Base-by-base conservation (phyloP, 2,113 vertebrate species). In the Pachycephala philippinensis region DNA sequence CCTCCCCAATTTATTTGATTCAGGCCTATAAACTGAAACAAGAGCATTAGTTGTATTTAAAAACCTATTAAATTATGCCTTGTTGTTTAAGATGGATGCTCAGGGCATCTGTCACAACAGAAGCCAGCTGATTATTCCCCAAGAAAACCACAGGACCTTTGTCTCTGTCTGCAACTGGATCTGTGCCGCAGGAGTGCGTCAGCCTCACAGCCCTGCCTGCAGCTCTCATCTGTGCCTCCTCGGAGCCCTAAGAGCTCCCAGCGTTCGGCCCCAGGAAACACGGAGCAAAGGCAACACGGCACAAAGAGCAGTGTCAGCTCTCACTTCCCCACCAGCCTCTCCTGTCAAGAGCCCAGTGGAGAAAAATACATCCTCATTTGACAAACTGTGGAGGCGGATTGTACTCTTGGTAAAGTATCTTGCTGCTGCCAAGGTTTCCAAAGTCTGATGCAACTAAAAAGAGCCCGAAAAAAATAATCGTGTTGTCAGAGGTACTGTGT, bases 91-190 rank as follows among this genome's bases (percentile, higher is more conserved):
- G 91, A 93, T 11, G 45, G 93, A 87, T 87, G 72, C 60, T 78
- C 72, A 91, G 76, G 94, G 91, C 93, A 95, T 94, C 91, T 96
- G 94, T 18, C 77, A 71, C 84, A 93, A 79, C 74, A 84, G 81
- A 94, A 89, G 65, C 84, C 84, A 92, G 91, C 52, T 95, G 91
- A 92, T 81, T 71, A 60, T 33, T 89, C 94, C 83, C 65, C 65
- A 92, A 37, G 91, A 91, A 92, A 91, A 97, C 91, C 91, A 96
- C 80, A 82, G 93, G 87, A 97, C 89, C 94, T 95, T 97, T 97
- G 96, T 96, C 89, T 84, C 75, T 54, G 79, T 35, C 64, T 59
- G 1, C 85, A 77, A 90, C 86, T 92, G 95, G 95, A 96, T 94
- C 77, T n/a, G 84, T 91, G 96, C 91, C 80, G 12, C 69, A 60